Conservation (phyloP, 2,888 invertebrate genomes). For the Platycnemis pennipes region DNA sequence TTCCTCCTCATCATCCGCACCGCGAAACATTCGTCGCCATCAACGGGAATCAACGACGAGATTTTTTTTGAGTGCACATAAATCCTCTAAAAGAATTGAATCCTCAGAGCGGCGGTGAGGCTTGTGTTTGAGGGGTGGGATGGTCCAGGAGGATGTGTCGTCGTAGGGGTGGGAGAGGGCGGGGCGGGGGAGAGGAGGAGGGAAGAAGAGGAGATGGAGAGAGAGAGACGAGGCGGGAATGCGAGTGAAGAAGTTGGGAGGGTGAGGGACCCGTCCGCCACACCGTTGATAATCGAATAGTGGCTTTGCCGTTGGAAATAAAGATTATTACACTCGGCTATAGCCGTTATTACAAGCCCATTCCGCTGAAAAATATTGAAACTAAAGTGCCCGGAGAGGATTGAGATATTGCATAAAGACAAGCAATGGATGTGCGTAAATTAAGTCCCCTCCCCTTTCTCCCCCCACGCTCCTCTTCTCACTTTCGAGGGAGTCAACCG, state of each 20-base stretch:
- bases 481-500: background rate
- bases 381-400: conserved; percentile 47
- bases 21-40: conserved; percentile 19
- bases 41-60: background rate
- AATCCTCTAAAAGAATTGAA: conserved; percentile 29
- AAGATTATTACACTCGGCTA: conserved; percentile 46
- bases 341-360: conserved; percentile 38
- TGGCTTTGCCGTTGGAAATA: conserved; percentile 23
- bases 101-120: background rate
- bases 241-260: background rate
- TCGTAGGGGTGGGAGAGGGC: too few relatives aligned
- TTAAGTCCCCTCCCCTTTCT: background rate
- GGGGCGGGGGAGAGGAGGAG: background rate
- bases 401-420: conserved; percentile 50
- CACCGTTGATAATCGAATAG: conserved; percentile 35
- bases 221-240: background rate
- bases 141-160: too few relatives aligned
- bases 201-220: background rate
- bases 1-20: background rate
- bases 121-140: background rate
- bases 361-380: conserved; percentile 50
- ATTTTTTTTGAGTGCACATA: conserved; percentile 24
- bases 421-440: conserved; percentile 6
- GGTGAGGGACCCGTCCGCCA: background rate
- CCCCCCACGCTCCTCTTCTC: background rate